phyloP scores from a whole-genome alignment of 2,113 vertebrate genomes.

The Dendrocopos noguchii region DNA sequence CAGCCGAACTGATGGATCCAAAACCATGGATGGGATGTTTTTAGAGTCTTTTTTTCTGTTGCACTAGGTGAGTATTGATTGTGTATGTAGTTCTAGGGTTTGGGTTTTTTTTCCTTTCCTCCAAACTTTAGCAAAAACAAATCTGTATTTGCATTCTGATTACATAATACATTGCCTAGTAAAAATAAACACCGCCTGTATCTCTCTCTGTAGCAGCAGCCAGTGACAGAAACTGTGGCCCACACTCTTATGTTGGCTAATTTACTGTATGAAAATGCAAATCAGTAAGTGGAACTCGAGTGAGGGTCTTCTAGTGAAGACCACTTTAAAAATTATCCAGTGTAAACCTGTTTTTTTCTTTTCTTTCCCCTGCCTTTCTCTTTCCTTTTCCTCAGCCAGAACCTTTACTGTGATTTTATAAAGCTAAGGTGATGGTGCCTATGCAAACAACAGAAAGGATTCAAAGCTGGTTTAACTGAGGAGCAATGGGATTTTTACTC shows the following conservation, averaged over 20 bases:
- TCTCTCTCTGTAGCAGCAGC: not conserved
- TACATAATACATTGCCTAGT: not conserved
- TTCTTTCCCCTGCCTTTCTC: not conserved
- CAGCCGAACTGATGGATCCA: not conserved
- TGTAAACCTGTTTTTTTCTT: not conserved
- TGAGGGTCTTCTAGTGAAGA: not conserved
- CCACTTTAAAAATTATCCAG: not conserved
- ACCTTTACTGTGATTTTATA: not conserved
- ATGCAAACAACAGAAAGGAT: not conserved
- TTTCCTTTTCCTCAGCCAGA: not conserved
- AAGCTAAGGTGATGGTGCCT: not conserved
- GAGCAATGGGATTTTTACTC: not conserved
- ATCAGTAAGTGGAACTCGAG: not conserved
- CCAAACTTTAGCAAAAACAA: not conserved
- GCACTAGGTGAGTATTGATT: not conserved
- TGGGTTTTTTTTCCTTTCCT: not conserved
- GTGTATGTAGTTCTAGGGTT: not conserved
- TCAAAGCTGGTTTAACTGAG: not conserved
- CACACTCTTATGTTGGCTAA: not conserved
- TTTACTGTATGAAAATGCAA: not conserved
- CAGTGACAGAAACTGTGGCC: not conserved
- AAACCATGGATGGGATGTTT: not conserved
- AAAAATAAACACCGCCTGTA: not conserved
- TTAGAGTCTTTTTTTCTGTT: not conserved
- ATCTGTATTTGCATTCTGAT: not conserved